Percentiles rank a stretch among this genome's conserved stretches.
Evolutionary conservation across 2,797 vertebrate species (phyloP).

Genomic region (Chiloscyllium punctatum): DNA sequence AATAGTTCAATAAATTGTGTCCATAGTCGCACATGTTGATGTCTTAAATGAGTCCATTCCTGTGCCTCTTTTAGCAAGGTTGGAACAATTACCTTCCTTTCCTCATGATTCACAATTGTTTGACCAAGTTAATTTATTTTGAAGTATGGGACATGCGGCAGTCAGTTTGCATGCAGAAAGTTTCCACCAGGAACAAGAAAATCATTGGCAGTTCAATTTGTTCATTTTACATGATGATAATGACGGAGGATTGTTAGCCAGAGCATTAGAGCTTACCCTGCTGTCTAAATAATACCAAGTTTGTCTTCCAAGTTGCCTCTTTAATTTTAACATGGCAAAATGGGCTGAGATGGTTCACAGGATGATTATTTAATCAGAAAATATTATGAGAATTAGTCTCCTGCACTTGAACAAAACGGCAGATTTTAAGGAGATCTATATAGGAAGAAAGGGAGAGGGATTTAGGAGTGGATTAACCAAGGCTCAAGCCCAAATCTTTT

Average conservation of each 20-base stretch:
- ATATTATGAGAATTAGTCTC: neutral
- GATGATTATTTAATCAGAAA: neutral
- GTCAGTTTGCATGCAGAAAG: neutral
- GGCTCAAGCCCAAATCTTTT: too few relatives aligned
- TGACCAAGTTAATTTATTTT: neutral
- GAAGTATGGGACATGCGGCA: neutral
- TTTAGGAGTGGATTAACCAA: neutral
- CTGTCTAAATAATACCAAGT: neutral
- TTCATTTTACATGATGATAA: neutral
- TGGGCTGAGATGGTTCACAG: neutral
- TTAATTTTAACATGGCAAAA: neutral
- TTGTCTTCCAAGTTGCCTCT: too few relatives aligned
- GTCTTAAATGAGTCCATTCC: neutral
- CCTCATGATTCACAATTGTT: neutral
- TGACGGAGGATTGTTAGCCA: neutral
- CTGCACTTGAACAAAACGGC: neutral
- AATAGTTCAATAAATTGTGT: neutral
- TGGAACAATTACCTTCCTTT: neutral
- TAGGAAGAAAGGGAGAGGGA: neutral
- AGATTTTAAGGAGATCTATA: neutral
- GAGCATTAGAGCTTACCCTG: neutral
- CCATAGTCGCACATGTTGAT: neutral
- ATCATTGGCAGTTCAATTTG: neutral
- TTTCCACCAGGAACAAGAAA: neutral
- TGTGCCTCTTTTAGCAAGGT: neutral